A percentile compares a stretch with the other conserved stretches of the same genome.
These are phyloP conservation scores for Gryllus longicercus DNA, from an alignment of 2,888 invertebrate species.

Conservation along the genomic window DNA sequence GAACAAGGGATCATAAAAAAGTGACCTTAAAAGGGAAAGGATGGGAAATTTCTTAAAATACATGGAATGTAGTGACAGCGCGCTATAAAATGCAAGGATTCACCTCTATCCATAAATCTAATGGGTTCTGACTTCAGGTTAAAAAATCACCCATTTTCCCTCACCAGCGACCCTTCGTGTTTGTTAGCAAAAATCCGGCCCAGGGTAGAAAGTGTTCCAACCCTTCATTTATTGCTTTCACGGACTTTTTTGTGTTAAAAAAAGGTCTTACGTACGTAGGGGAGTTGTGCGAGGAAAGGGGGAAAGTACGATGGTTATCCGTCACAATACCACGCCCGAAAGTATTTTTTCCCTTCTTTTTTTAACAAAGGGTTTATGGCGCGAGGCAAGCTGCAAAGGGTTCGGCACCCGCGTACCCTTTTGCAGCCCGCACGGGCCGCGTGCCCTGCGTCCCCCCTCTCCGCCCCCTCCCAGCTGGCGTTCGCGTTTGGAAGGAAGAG, in stretches of 20 bases:
- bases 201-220: not conserved
- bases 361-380: not conserved
- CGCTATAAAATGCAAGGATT: no score
- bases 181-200: not conserved
- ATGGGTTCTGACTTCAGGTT: no score
- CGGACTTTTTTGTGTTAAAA: not conserved
- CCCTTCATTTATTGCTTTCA: constrained; percentile 17
- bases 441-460: not conserved
- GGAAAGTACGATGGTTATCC: not conserved
- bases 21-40: no score
- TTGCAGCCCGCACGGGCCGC: not conserved
- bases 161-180: no score
- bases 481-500: no score
- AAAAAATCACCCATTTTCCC: no score
- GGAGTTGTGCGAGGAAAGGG: not conserved
- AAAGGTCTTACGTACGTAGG: not conserved
- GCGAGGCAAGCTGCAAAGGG: not conserved
- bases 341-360: not conserved
- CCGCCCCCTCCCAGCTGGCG: not conserved
- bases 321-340: not conserved
- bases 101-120: no score
- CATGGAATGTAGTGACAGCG: no score
- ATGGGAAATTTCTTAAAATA: no score
- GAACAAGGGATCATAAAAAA: no score
- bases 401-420: not conserved